A percentile compares a stretch with the other conserved stretches of the same genome.
phyloP scores from a whole-genome alignment of 30 jellyfish, hydroid and myxozoan genomes.

The Rhopilema esculentum region DNA sequence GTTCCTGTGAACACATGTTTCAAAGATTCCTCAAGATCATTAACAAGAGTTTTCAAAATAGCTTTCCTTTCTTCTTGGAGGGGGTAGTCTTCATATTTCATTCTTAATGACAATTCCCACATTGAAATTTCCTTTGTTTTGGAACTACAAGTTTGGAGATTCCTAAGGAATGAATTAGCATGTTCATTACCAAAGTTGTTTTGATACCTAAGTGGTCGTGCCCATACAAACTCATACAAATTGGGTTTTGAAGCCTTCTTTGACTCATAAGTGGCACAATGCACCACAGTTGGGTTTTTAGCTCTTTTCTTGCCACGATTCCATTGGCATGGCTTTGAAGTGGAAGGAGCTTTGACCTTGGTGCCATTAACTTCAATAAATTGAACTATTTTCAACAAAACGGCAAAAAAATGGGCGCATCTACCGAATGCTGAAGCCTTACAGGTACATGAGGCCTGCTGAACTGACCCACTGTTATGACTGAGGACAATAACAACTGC shows the following conservation, averaged over 20 bases:
- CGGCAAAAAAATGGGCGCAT: slow-evolving; percentile 77
- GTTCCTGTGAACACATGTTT: not conserved
- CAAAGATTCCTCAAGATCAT: slow-evolving; percentile 17
- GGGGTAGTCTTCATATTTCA: slow-evolving; percentile 39
- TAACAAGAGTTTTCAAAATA: not conserved
- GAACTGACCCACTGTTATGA: slow-evolving; percentile 35
- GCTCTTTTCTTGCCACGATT: slow-evolving; percentile 61
- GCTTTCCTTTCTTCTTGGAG: slow-evolving; percentile 3
- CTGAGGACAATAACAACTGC: slow-evolving; percentile 29
- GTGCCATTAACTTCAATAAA: slow-evolving; percentile 26
- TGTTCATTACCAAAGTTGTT: not conserved
- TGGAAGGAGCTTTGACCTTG: slow-evolving; percentile 34
- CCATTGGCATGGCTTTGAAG: slow-evolving; percentile 71
- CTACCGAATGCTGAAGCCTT: slow-evolving; percentile 49
- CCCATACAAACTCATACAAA: slow-evolving; percentile 46
- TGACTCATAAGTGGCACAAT: slow-evolving; percentile 31
- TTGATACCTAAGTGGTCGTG: slow-evolving; percentile 41
- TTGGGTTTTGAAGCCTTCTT: not conserved
- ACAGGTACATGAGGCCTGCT: slow-evolving; percentile 38
- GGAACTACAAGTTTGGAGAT: slow-evolving; percentile 2
- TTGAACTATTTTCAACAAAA: slow-evolving; percentile 17
- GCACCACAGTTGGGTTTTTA: slow-evolving; percentile 46
- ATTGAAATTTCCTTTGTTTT: slow-evolving; percentile 7
- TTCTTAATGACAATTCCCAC: slow-evolving; percentile 65
- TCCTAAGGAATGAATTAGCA: not conserved